A percentile compares a stretch with the other conserved stretches of the same genome.
phyloP scores from a whole-genome alignment of 2,797 vertebrate genomes.

The Amphiprion clarkii region DNA sequence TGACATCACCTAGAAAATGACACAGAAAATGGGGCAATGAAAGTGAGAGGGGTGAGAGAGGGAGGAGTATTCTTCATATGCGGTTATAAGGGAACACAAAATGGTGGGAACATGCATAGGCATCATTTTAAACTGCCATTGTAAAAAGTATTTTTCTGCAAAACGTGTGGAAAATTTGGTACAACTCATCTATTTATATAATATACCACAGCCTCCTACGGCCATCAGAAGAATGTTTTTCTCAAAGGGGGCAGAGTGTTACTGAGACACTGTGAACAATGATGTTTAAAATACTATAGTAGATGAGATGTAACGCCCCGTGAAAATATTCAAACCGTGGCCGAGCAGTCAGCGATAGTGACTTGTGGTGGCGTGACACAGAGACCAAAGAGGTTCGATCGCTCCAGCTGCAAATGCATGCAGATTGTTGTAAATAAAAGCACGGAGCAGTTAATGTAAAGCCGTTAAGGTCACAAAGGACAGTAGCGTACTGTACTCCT shows the following conservation, averaged over 20 bases:
- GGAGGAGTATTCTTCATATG: conserved; percentile 63
- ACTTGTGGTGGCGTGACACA: conserved; percentile 15
- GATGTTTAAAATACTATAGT: conserved; percentile 51
- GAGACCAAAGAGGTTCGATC: conserved; percentile 25
- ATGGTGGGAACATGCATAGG: conserved; percentile 64
- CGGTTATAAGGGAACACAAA: conserved; percentile 59
- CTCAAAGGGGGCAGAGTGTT: conserved; percentile 45
- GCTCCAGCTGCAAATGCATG: background rate
- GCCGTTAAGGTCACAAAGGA: conserved; percentile 58
- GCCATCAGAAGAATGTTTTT: conserved; percentile 60
- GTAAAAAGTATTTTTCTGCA: conserved; percentile 66
- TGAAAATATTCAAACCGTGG: conserved; percentile 42
- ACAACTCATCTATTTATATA: conserved; percentile 63
- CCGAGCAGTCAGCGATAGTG: conserved; percentile 12
- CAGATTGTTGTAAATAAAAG: conserved; percentile 35
- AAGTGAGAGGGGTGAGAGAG: conserved; percentile 68
- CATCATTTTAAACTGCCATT: conserved; percentile 58
- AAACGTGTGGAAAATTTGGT: conserved; percentile 60
- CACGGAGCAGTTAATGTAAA: conserved; percentile 51
- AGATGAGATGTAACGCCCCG: conserved; percentile 42
- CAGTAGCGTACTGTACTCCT: conserved; percentile 74
- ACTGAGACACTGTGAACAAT: conserved; percentile 57
- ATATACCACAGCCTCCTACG: conserved; percentile 28
- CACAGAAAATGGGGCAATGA: conserved; percentile 76
- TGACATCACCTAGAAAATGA: conserved; percentile 78